Conservation (phyloP, 1,140 invertebrate genomes). For the Orussus abietinus region DNA sequence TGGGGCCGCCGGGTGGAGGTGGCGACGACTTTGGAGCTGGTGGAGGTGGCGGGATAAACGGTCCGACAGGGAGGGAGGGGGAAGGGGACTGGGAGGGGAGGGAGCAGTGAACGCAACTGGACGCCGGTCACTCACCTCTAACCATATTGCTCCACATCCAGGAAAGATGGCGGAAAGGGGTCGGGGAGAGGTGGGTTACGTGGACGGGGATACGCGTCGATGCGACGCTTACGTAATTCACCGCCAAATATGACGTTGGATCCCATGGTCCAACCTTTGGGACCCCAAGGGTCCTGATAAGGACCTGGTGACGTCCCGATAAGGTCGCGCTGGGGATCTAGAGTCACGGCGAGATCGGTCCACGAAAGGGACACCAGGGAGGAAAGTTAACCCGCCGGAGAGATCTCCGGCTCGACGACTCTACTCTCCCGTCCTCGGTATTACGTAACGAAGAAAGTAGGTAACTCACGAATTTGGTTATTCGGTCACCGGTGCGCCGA, state of each 20-base stretch:
- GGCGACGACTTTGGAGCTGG: slow-evolving; percentile 7
- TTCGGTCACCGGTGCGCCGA: slow-evolving; percentile 42
- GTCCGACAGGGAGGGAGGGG: neutral
- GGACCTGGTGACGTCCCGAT: too few species aligned
- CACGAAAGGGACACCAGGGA: slow-evolving; percentile 1
- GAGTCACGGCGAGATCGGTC: slow-evolving; percentile 1
- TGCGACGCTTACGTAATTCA: slow-evolving; percentile 25
- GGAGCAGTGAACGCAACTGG: slow-evolving; percentile 50
- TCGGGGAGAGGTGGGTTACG: slow-evolving; percentile 11
- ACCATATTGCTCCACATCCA: slow-evolving; percentile 52
- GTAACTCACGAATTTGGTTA: slow-evolving; percentile 48
- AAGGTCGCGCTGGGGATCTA: too few species aligned
- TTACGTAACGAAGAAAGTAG: slow-evolving; percentile 44
- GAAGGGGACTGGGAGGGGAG: slow-evolving; percentile 11
- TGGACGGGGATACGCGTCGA: slow-evolving; percentile 9
- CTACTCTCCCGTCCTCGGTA: slow-evolving; percentile 12
- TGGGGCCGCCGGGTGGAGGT: slow-evolving; percentile 18
- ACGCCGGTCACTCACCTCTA: slow-evolving; percentile 53
- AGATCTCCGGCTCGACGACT: slow-evolving; percentile 7
- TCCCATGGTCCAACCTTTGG: too few species aligned
- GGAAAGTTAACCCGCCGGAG: slow-evolving; percentile 7
- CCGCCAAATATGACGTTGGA: too few species aligned
- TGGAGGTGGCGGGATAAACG: neutral
- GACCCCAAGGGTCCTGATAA: too few species aligned
- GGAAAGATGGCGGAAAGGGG: slow-evolving; percentile 39